These are phyloP conservation scores for Priocnemis perturbator DNA, from an alignment of 2,888 invertebrate genomes.

Conservation along the genomic window DNA sequence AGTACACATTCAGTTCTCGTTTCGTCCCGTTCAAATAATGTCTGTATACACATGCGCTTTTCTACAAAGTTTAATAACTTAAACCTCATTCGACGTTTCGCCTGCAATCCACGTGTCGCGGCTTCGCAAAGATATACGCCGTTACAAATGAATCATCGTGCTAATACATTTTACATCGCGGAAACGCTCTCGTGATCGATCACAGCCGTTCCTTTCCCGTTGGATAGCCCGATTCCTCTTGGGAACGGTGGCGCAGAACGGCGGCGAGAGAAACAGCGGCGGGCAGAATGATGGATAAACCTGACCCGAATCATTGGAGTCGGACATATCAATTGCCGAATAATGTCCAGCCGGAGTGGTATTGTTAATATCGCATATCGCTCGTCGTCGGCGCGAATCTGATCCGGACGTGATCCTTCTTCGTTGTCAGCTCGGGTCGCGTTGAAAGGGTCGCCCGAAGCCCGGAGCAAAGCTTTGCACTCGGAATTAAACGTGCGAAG, in stretches of 20 bases:
- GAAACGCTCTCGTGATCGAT: conserved; percentile 43
- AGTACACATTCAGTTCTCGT: too few species aligned
- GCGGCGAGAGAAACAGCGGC: conserved; percentile 9
- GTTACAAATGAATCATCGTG: conserved; percentile 41
- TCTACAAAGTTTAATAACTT: too few species aligned
- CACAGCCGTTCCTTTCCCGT: conserved; percentile 20
- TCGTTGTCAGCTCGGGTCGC: too few species aligned
- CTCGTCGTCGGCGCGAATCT: neutral
- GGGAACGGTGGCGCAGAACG: neutral
- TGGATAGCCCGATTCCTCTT: conserved; percentile 22
- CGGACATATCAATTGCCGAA: conserved; percentile 33
- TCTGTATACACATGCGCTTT: too few species aligned
- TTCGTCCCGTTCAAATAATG: too few species aligned
- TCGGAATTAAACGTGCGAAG: too few species aligned
- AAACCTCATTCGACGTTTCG: too few species aligned
- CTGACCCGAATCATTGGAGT: conserved; percentile 34
- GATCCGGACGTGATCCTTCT: too few species aligned
- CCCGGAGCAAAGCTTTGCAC: too few species aligned
- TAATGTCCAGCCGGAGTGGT: conserved; percentile 32
- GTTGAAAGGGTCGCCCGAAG: too few species aligned
- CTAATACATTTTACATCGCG: conserved; percentile 49
- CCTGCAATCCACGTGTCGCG: too few species aligned
- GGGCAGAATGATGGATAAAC: conserved; percentile 36
- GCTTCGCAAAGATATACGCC: too few species aligned
- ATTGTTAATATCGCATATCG: neutral